A percentile compares a stretch with the other conserved stretches of the same genome.
Conservation (phyloP, 2,113 vertebrate genomes). For the Phrynocephalus versicolor region DNA sequence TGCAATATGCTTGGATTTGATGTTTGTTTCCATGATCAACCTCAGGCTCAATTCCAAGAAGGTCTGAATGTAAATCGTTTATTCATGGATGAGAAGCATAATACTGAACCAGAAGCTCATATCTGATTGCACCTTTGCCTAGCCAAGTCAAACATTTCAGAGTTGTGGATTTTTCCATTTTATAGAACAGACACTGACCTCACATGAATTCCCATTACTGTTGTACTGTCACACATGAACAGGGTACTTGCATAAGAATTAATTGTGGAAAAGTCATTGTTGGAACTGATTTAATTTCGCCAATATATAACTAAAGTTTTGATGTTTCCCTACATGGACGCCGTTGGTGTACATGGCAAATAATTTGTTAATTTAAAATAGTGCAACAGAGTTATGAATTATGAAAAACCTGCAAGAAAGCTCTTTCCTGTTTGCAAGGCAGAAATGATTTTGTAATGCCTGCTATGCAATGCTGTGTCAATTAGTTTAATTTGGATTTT, state of each 20-base stretch:
- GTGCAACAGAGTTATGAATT: background rate
- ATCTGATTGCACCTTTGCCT: background rate
- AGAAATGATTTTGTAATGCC: conserved; percentile 14
- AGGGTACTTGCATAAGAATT: background rate
- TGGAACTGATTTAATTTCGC: background rate
- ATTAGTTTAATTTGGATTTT: conserved; percentile 14
- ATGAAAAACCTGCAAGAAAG: conserved; percentile 24
- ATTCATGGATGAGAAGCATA: too few species aligned
- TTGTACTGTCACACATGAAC: background rate
- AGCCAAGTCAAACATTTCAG: background rate
- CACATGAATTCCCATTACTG: background rate
- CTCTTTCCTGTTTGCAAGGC: background rate
- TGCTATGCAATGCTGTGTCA: background rate
- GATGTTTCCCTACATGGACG: background rate
- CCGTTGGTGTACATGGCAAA: background rate
- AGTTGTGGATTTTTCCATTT: background rate
- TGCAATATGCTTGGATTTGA: background rate
- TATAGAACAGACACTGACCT: background rate
- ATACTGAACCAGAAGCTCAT: background rate
- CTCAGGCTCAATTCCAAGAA: background rate
- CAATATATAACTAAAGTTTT: background rate
- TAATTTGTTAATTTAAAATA: background rate
- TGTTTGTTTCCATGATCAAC: background rate
- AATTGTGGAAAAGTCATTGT: background rate
- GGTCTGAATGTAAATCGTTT: background rate